Evolutionary conservation across 2,797 vertebrate genomes (phyloP).

Genomic region (Pteronotus mesoamericanus): DNA sequence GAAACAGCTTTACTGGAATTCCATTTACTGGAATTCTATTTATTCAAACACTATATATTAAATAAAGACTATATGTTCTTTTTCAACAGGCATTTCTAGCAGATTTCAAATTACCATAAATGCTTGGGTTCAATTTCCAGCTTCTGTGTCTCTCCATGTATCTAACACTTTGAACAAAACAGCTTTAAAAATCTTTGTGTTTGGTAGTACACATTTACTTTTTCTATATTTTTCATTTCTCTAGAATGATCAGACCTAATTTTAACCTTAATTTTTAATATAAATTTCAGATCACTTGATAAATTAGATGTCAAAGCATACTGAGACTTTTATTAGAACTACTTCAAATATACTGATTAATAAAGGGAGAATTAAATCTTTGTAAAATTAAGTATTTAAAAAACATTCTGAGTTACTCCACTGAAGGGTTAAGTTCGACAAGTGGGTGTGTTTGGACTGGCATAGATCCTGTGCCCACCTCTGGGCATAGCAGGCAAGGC

Average conservation of each 20-base stretch:
- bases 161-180: background rate
- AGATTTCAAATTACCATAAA: background rate
- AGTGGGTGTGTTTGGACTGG: too few relatives aligned
- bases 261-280: background rate
- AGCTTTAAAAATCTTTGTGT: background rate
- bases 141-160: background rate
- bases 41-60: background rate
- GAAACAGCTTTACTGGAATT: background rate
- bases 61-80: background rate
- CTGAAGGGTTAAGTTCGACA: background rate
- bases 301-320: background rate
- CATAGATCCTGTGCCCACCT: fast-evolving
- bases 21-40: background rate
- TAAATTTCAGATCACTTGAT: background rate
- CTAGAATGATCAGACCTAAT: background rate
- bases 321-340: background rate
- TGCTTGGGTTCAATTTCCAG: background rate
- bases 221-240: background rate
- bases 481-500: background rate
- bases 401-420: background rate
- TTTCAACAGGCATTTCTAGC: background rate
- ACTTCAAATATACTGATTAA: background rate
- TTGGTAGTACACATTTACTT: background rate
- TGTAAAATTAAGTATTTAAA: background rate
- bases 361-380: background rate